These are phyloP conservation scores for Monochamus saltuarius DNA, from an alignment of 1,140 invertebrate species.

Conservation along the genomic window DNA sequence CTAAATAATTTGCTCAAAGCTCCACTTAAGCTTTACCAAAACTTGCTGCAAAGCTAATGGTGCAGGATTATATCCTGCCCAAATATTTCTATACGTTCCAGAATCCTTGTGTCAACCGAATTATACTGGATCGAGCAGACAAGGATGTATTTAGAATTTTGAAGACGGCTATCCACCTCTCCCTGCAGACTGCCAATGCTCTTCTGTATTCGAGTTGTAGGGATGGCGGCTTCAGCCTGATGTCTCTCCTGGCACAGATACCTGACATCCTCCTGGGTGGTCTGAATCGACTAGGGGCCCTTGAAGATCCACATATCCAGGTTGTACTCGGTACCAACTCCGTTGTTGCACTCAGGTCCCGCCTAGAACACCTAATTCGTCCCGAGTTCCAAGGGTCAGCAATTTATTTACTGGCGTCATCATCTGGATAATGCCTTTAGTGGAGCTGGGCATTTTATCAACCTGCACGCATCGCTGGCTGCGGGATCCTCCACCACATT, in stretches of 20 bases:
- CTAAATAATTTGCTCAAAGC: conserved; percentile 3
- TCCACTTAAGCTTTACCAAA: conserved; percentile 27
- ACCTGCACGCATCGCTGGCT: no score
- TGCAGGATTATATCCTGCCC: conserved; percentile 13
- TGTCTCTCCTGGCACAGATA: neutral
- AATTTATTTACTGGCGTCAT: no score
- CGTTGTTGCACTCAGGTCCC: neutral
- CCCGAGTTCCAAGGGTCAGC: no score
- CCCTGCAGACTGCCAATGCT: conserved; percentile 10
- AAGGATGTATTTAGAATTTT: conserved; percentile 4
- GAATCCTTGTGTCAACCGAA: conserved; percentile 3
- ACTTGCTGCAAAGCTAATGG: conserved; percentile 10
- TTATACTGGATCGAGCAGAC: conserved; percentile 2
- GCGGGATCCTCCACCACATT: neutral
- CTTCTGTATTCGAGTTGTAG: conserved; percentile 5
- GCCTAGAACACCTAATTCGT: no score
- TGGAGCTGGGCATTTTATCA: no score
- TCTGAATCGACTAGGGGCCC: neutral
- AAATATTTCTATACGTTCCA: conserved; percentile 17
- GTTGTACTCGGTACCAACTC: neutral
- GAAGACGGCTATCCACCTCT: conserved; percentile 18
- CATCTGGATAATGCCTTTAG: no score
- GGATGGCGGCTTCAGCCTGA: neutral
- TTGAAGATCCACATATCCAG: neutral
- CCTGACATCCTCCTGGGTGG: neutral